These are phyloP conservation scores for Palaemon carinicauda DNA, from an alignment of 1,140 invertebrate genomes.

Conservation along the genomic window DNA sequence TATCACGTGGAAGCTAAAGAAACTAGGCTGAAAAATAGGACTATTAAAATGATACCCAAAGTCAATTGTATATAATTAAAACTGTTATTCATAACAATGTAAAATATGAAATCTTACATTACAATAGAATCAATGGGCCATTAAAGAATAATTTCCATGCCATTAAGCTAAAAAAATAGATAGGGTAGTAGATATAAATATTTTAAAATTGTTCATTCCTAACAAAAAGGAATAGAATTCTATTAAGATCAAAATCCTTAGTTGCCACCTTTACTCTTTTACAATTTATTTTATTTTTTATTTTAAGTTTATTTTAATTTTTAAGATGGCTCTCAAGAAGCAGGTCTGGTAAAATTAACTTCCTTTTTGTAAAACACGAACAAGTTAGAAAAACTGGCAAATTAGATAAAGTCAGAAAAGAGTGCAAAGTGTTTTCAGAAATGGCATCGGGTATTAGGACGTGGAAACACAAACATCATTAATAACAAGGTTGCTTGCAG, in stretches of 20 bases:
- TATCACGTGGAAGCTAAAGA: background rate
- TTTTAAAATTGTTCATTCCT: conserved; percentile 53
- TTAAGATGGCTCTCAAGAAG: conserved; percentile 33
- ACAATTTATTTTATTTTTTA: conserved; percentile 48
- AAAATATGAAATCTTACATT: conserved; percentile 58
- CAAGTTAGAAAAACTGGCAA: conserved; percentile 26
- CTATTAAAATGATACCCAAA: conserved; percentile 58
- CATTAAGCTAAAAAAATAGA: conserved; percentile 55
- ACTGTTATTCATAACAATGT: conserved; percentile 58
- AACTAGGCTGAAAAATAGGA: conserved; percentile 51
- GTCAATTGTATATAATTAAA: conserved; percentile 57
- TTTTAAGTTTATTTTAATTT: no score
- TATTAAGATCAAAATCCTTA: conserved; percentile 28
- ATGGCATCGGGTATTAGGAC: conserved; percentile 44
- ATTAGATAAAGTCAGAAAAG: conserved; percentile 19
- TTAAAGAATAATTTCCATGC: conserved; percentile 57
- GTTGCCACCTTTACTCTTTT: background rate
- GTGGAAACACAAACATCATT: conserved; percentile 51
- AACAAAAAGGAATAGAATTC: conserved; percentile 5
- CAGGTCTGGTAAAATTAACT: conserved; percentile 15
- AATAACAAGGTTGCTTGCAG: conserved; percentile 53
- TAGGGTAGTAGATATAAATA: conserved; percentile 48
- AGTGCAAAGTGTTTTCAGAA: conserved; percentile 42
- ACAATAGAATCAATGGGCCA: conserved; percentile 56
- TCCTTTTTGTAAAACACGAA: conserved; percentile 5